Conservation (phyloP, 2,113 vertebrate species). For the Phycodurus eques region DNA sequence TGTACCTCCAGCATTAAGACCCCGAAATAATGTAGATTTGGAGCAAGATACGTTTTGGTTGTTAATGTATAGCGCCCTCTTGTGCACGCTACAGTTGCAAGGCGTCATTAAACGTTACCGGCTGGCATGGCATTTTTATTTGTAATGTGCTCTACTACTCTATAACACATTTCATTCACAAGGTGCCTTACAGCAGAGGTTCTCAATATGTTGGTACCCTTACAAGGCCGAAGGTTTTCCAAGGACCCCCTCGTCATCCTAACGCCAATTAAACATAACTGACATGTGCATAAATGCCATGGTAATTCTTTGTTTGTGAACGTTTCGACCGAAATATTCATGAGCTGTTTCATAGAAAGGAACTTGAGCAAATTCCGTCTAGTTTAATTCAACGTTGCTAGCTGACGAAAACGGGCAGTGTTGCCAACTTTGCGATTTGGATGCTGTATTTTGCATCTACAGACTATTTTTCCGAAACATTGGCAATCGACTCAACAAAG, state of each 20-base stretch:
- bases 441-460: too few species aligned
- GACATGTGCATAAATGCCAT: too few species aligned
- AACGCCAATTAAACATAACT: too few species aligned
- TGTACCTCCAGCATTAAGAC: background rate
- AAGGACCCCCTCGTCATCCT: too few species aligned
- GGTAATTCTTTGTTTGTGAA: too few species aligned
- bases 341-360: background rate
- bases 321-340: too few species aligned
- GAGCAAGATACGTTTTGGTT: constrained; percentile 4
- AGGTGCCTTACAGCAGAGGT: background rate
- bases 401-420: background rate
- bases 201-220: background rate
- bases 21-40: background rate
- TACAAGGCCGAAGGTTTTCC: background rate
- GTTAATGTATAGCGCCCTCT: constrained; percentile 55
- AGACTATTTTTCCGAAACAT: too few species aligned
- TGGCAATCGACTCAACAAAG: too few species aligned
- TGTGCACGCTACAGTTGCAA: constrained; percentile 28
- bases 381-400: too few species aligned
- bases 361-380: background rate
- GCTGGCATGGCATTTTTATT: background rate
- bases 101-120: background rate
- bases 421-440: background rate
- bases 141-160: background rate
- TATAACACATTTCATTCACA: background rate